Base-by-base conservation (phyloP, 2,888 invertebrate genomes). In the Penaeus monodon region DNA sequence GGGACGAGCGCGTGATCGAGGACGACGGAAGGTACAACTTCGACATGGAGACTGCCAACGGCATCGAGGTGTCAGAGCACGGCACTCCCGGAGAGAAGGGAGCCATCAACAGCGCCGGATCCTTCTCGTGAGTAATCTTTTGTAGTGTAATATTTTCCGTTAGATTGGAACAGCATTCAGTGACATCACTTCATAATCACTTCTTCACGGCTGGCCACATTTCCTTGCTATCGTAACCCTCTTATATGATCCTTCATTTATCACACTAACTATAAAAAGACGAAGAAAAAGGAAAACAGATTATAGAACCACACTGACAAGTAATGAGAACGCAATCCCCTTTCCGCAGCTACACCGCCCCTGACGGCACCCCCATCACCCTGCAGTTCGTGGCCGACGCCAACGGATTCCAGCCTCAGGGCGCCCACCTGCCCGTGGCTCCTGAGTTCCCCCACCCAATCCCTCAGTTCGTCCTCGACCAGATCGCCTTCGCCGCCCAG, bases 21-120 rank as follows among this genome's bases (percentile, higher is more conserved):
- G 83, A 87, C 20, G 57, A 82, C 73, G 86, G 86, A 44, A 76
- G 68, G 68, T 87, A 87, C 86, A 81, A 57, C 79, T 68, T 86
- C 33, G 84, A 82, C 27, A 70, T 86, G 44, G 85, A 88, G 77
- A 88, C 88, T 29, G 83, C 76, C 76, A 88, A 88, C 77, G 88
- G 88, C 24, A 88, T 88, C 76, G 66, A 38, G 12, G 44, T 88
- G 27, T 73, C 86, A 33, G 77, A 88, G 68, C 65, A 65, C 17
- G 88, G 88, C 63, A 65, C 83, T 12, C 84, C 86, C 57, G 49
- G 22, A 49, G 84, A 81, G 27, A 49, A 79, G 20, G 78, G 74
- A 49, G 86, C 88, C 74, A 68, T 88, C n/a, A 68, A 66, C 80
- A 76, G 63, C 33, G 74, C 83, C 38, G 88, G 88, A 66, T 49